Base-by-base conservation (phyloP, 2,797 vertebrate species). In the Helostoma temminkii region DNA sequence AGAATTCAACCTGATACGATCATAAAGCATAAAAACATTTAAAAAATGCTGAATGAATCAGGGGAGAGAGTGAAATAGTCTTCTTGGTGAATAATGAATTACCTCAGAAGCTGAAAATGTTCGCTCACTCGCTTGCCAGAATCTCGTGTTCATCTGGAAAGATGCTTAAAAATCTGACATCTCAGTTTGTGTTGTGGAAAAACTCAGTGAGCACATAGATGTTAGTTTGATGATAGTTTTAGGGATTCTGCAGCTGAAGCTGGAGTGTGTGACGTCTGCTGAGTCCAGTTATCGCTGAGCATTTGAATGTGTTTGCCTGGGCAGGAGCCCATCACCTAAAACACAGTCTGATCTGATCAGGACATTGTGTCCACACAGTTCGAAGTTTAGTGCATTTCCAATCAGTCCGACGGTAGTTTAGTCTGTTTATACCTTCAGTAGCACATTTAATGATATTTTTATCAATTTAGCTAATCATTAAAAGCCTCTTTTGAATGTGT, bases 251-350 rank as follows among this genome's bases (percentile, higher is more conserved):
- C 55, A n/a, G 74, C 22, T 15, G 47, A 12, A 62, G 56, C 50
- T 61, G 68, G 50, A 32, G 50, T 36, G 70, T 59, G 58, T 18
- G 68, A 74, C 64, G 55, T 73, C 66, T 48, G 74, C 68, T 53
- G 64, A 50, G 66, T 65, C 46, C 39, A 22, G 49, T 73, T 53
- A 25, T 78, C 52, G 39, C 67, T 14, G 61, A 49, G 58, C 47
- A 34, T 77, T 42, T 61, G 46, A 63, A 47, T 43, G 53, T 78
- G 74, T 69, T 81, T 63, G 68, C 72, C 75, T 81, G 74, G 67
- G 80, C 68, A 71, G 61, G 14, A 11, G 71, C 71, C 76, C 19
- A 76, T 66, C 39, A 65, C 84, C 78, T 37, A 39, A 15, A 73
- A 76, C 79, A 11, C 28, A 14, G 0, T 34, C 63, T 10, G 74